Conservation (phyloP, 2,888 invertebrate genomes). For the Ophion obscuratus region DNA sequence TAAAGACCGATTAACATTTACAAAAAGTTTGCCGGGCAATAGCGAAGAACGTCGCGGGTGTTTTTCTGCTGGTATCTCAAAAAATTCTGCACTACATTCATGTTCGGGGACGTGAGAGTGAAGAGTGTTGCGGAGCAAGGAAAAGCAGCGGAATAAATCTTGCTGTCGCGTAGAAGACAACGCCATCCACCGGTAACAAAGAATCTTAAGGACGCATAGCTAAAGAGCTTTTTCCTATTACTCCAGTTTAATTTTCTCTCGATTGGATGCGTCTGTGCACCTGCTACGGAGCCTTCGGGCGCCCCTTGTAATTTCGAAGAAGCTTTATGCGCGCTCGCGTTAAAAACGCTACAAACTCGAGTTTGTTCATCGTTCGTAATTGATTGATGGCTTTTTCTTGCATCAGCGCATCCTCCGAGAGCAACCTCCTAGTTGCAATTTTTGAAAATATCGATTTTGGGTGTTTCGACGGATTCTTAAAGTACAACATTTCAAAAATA, state of each 20-base stretch:
- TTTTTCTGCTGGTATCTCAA: background rate
- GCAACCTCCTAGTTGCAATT: too few species aligned
- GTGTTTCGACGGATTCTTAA: too few species aligned
- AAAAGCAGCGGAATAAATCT: slow-evolving; percentile 48
- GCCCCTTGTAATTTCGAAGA: background rate
- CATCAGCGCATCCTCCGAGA: too few species aligned
- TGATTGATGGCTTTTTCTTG: too few species aligned
- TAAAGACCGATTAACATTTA: too few species aligned
- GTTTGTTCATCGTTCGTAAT: too few species aligned
- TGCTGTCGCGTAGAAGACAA: slow-evolving; percentile 40
- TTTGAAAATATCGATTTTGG: too few species aligned
- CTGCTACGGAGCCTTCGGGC: slow-evolving; percentile 36
- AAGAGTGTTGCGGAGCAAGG: background rate
- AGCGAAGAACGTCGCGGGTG: background rate
- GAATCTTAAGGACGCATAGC: slow-evolving; percentile 22
- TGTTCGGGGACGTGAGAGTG: slow-evolving; percentile 6
- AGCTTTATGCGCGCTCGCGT: background rate
- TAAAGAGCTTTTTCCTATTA: slow-evolving; percentile 19
- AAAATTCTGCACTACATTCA: slow-evolving; percentile 32
- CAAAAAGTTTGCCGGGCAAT: background rate
- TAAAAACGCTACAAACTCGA: background rate
- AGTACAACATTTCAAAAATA: too few species aligned
- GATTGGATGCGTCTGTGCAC: slow-evolving; percentile 58
- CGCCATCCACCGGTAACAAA: slow-evolving; percentile 4
- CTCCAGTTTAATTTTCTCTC: slow-evolving; percentile 50